phyloP scores from a whole-genome alignment of 2,888 invertebrate genomes.

The Thysanoteuthis rhombus region DNA sequence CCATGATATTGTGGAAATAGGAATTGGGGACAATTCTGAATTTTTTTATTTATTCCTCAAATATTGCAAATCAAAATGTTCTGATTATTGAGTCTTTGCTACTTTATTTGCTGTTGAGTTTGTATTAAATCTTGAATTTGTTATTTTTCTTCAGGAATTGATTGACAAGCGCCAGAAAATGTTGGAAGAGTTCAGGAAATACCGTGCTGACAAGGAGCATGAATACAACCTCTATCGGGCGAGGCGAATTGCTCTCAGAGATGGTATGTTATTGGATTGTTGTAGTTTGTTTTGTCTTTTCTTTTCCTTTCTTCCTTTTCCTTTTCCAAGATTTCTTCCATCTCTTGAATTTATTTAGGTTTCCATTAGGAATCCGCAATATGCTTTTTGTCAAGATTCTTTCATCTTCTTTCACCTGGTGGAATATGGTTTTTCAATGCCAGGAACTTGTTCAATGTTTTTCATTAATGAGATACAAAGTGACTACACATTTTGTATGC shows the following conservation, averaged over 20 bases:
- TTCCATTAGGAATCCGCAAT: neutral
- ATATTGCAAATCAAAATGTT: too few relatives aligned
- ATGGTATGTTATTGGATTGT: conserved; percentile 78
- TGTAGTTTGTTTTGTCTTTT: too few relatives aligned
- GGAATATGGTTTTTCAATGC: neutral
- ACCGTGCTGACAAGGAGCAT: conserved; percentile 79
- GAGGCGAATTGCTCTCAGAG: conserved; percentile 84
- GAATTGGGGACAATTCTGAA: too few relatives aligned
- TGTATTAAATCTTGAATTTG: neutral
- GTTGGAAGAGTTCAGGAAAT: conserved; percentile 86
- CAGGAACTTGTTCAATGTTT: too few relatives aligned
- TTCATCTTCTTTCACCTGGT: too few relatives aligned
- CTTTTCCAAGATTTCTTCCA: neutral
- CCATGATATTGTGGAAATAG: too few relatives aligned
- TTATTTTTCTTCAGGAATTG: conserved; percentile 74
- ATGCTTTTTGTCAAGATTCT: neutral
- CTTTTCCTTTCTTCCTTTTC: too few relatives aligned
- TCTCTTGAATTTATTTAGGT: neutral
- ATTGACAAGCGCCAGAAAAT: conserved; percentile 89
- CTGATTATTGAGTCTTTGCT: too few relatives aligned
- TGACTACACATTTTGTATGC: too few relatives aligned
- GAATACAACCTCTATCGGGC: conserved; percentile 81
- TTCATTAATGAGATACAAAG: too few relatives aligned
- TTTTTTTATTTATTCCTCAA: too few relatives aligned
- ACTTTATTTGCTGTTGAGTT: neutral